Evolutionary conservation across 2,888 invertebrate genomes (phyloP).

Genomic region (Apotomis turbidana): DNA sequence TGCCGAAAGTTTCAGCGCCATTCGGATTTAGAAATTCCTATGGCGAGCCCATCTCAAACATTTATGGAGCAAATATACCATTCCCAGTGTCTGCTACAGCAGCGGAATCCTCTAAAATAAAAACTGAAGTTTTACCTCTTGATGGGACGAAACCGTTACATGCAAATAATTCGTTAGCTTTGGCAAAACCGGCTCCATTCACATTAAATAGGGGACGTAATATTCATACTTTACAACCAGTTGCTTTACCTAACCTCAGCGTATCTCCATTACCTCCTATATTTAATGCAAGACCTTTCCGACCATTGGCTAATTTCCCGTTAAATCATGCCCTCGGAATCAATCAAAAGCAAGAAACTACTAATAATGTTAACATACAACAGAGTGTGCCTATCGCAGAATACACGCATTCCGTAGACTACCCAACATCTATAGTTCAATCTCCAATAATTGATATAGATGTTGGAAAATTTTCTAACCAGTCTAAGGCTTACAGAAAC

Average conservation of each 20-base stretch:
- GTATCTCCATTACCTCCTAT: constrained; percentile 85
- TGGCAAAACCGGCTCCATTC: constrained; percentile 77
- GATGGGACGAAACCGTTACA: constrained; percentile 51
- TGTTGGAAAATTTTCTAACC: constrained; percentile 60
- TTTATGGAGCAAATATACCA: constrained; percentile 63
- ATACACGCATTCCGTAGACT: constrained; percentile 88
- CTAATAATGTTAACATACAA: constrained; percentile 79
- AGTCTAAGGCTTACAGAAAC: constrained; percentile 71
- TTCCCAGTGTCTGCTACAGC: constrained; percentile 71
- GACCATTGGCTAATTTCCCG: constrained; percentile 57
- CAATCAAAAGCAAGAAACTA: constrained; percentile 61
- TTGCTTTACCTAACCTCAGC: constrained; percentile 87
- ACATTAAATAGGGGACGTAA: constrained; percentile 74
- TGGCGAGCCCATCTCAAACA: constrained; percentile 71
- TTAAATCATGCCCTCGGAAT: constrained; percentile 62
- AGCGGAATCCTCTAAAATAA: constrained; percentile 73
- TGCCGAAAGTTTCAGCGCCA: constrained; percentile 69
- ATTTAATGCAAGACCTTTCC: constrained; percentile 85
- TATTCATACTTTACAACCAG: constrained; percentile 81
- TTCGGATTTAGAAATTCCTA: constrained; percentile 75
- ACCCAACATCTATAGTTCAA: constrained; percentile 88
- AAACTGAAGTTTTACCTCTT: constrained; percentile 69
- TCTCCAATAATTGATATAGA: constrained; percentile 87
- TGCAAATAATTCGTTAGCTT: constrained; percentile 66
- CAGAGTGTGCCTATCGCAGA: constrained; percentile 88